phyloP scores from a whole-genome alignment of 2,888 invertebrate genomes.

The Catonia carolina region DNA sequence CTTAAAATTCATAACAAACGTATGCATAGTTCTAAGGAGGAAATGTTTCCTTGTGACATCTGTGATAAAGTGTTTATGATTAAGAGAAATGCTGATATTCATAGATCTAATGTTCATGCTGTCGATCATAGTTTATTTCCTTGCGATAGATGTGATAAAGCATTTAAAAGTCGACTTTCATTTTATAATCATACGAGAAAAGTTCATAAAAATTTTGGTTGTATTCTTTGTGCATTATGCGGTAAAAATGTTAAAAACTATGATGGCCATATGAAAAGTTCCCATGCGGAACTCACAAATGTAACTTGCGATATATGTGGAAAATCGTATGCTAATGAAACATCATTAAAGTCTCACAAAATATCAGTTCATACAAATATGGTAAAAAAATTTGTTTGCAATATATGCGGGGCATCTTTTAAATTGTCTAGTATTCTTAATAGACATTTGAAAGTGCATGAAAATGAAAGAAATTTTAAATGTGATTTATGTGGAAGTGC shows the following conservation, averaged over 20 bases:
- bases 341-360: not conserved
- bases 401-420: not conserved
- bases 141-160: no score
- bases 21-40: no score
- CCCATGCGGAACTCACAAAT: not conserved
- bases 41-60: no score
- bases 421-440: not conserved
- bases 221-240: not conserved
- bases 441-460: not conserved
- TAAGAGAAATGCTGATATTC: no score
- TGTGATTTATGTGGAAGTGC: slow-evolving; percentile 9
- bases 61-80: no score
- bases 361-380: not conserved
- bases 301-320: not conserved
- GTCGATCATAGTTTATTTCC: no score
- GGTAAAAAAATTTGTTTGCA: no score
- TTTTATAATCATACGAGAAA: no score
- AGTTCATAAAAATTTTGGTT: not conserved
- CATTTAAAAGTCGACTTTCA: no score
- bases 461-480: not conserved
- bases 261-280: not conserved
- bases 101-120: no score
- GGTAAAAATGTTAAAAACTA: not conserved
- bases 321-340: not conserved
- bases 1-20: no score